These are phyloP conservation scores for Drosophila arizonae DNA, from an alignment of 1,140 invertebrate genomes.

Conservation along the genomic window DNA sequence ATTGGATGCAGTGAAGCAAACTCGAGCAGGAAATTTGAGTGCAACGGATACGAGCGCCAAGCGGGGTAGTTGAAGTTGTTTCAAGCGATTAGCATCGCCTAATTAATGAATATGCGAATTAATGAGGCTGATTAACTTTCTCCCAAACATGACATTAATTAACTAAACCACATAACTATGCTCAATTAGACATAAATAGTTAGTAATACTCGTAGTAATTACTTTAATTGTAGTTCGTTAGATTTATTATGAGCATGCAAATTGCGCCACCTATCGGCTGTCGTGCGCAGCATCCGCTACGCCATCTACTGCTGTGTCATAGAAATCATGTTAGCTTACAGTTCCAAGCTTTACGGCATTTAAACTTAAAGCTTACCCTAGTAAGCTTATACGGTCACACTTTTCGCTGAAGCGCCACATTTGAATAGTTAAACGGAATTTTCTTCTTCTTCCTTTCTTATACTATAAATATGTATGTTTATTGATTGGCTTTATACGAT, in stretches of 20 bases:
- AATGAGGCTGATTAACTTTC: constrained; percentile 21
- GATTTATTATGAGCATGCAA: background rate
- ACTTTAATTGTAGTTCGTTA: constrained; percentile 2
- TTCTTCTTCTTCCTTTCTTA: too few species aligned
- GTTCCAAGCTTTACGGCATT: background rate
- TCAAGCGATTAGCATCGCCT: background rate
- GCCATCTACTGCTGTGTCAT: constrained; percentile 10
- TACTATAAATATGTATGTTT: constrained; percentile 24
- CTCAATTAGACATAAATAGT: constrained; percentile 14
- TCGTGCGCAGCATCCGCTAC: background rate
- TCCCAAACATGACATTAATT: constrained; percentile 1
- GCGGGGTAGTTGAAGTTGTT: background rate
- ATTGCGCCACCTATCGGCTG: constrained; percentile 5
- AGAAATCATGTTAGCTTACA: background rate
- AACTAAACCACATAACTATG: background rate
- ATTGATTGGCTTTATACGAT: constrained; percentile 38
- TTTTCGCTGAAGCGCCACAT: background rate
- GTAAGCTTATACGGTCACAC: background rate
- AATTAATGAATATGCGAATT: constrained; percentile 20
- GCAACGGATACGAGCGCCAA: constrained; percentile 33
- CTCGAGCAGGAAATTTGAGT: constrained; percentile 50
- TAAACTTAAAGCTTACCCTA: background rate
- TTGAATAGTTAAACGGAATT: background rate
- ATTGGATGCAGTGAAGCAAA: constrained; percentile 17
- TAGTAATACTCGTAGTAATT: background rate